A percentile compares a stretch with the other conserved stretches of the same genome.
Evolutionary conservation across 1,140 invertebrate species (phyloP).

Genomic region (Papilio dardanus): DNA sequence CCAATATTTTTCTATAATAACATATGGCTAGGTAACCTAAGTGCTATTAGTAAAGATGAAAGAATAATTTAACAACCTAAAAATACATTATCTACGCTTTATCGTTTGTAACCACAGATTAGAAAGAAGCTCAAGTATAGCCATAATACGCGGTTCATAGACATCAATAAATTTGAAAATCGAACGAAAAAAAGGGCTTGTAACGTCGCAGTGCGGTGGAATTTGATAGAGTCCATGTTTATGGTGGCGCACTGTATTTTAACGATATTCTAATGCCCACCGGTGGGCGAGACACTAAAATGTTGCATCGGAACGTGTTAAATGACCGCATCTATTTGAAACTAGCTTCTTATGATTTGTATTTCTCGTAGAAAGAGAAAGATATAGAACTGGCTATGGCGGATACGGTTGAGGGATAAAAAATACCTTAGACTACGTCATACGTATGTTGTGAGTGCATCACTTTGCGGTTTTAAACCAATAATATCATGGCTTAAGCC

Average conservation of each 20-base stretch:
- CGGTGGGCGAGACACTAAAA: conserved; percentile 24
- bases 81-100: too few species aligned
- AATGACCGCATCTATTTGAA: conserved; percentile 32
- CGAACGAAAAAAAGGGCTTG: conserved; percentile 31
- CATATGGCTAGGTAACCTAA: too few species aligned
- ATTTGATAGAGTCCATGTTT: conserved; percentile 36
- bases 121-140: not conserved
- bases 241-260: conserved; percentile 34
- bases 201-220: conserved; percentile 28
- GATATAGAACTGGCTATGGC: too few species aligned
- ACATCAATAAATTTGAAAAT: conserved; percentile 31
- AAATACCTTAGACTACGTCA: too few species aligned
- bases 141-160: not conserved
- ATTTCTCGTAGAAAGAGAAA: too few species aligned
- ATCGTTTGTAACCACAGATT: not conserved
- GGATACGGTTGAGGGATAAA: too few species aligned
- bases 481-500: too few species aligned
- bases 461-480: too few species aligned
- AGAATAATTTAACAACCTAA: too few species aligned
- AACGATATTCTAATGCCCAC: conserved; percentile 33
- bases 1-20: too few species aligned
- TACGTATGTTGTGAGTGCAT: too few species aligned
- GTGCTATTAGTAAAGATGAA: too few species aligned
- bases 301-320: conserved; percentile 16
- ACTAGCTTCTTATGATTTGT: conserved; percentile 9